Percentiles rank a stretch among this genome's conserved stretches.
Evolutionary conservation across 2,113 vertebrate species (phyloP).

Genomic region (Nesogale talazaci): DNA sequence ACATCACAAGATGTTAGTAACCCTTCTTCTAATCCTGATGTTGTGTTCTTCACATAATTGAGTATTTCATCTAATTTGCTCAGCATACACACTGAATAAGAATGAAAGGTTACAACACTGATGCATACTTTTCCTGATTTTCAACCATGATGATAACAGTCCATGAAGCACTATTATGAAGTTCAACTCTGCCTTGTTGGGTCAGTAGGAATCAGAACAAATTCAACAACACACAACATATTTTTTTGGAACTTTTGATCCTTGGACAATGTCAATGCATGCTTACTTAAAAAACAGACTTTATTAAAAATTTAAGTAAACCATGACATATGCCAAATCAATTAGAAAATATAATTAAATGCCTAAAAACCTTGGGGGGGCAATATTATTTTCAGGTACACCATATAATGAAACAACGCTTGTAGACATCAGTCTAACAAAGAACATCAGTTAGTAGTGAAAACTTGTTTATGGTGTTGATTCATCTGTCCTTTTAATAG

Average conservation of each 20-base stretch:
- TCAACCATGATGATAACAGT: not conserved
- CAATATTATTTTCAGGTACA: not conserved
- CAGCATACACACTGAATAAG: too few relatives aligned
- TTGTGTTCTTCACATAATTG: too few relatives aligned
- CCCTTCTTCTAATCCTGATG: too few relatives aligned
- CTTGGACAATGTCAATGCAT: not conserved
- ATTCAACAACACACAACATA: not conserved
- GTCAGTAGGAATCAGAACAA: not conserved
- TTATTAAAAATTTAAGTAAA: conserved; percentile 27
- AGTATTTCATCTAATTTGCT: too few relatives aligned
- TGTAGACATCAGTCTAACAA: not conserved
- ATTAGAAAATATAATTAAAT: conserved; percentile 28
- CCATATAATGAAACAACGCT: not conserved
- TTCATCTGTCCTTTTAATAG: not conserved
- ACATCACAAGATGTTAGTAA: too few relatives aligned
- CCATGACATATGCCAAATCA: not conserved
- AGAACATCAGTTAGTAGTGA: not conserved
- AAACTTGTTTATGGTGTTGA: not conserved
- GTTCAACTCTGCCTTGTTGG: not conserved
- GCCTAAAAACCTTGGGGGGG: not conserved
- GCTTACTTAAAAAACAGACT: not conserved
- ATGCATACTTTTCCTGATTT: too few relatives aligned
- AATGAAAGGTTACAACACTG: too few relatives aligned
- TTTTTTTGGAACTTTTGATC: conserved; percentile 24
- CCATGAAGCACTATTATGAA: not conserved